Evolutionary conservation across 2,888 invertebrate species (phyloP).

Genomic region (Apamea monoglypha): DNA sequence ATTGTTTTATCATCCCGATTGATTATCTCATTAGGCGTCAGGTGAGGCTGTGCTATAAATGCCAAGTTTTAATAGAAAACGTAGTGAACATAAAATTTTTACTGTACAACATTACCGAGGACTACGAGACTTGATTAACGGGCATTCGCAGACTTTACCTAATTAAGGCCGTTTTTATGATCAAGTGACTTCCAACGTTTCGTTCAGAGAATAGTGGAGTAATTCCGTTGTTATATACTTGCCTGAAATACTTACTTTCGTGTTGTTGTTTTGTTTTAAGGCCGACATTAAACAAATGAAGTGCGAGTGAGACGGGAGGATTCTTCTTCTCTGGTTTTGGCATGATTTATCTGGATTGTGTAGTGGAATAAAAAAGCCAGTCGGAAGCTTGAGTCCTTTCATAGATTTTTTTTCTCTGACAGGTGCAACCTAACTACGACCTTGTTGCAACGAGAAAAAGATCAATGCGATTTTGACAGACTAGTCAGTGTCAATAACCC

Average conservation of each 20-base stretch:
- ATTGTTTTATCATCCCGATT: conserved; percentile 42
- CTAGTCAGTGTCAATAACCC: too few species aligned
- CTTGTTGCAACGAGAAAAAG: too few species aligned
- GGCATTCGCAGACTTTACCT: conserved; percentile 51
- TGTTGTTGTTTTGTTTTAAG: conserved; percentile 40
- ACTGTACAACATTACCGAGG: conserved; percentile 50
- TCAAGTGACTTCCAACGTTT: conserved; percentile 50
- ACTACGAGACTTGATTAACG: conserved; percentile 59
- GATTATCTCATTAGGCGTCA: conserved; percentile 47
- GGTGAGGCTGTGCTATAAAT: conserved; percentile 53
- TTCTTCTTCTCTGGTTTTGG: not conserved
- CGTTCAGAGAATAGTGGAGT: conserved; percentile 32
- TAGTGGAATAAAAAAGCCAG: not conserved
- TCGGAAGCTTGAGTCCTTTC: not conserved
- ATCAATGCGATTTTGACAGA: too few species aligned
- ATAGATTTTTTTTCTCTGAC: too few species aligned
- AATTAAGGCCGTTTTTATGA: conserved; percentile 66
- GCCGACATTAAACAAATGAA: conserved; percentile 22
- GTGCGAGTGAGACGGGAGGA: not conserved
- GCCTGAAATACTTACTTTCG: conserved; percentile 29
- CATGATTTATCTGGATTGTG: not conserved
- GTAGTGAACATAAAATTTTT: conserved; percentile 65
- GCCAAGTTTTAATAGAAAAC: conserved; percentile 64
- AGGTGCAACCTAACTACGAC: too few species aligned
- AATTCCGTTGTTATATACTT: conserved; percentile 39